Percentiles rank a stretch among this genome's conserved stretches.
These are phyloP conservation scores for Neuroterus valhalla DNA, from an alignment of 1,140 invertebrate genomes.

Conservation along the genomic window DNA sequence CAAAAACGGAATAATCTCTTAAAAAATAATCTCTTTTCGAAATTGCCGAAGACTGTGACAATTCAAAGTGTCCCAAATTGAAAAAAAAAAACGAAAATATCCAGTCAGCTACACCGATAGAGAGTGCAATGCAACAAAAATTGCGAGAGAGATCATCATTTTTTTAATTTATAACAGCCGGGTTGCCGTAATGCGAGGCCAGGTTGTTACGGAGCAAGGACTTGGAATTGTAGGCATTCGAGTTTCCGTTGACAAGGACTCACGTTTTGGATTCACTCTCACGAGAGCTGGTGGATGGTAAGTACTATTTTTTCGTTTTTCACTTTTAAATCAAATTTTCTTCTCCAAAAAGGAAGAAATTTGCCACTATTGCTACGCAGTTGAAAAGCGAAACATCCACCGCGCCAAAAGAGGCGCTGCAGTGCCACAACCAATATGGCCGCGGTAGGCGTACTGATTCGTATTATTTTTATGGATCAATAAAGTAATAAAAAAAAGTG, in stretches of 20 bases:
- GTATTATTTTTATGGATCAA: too few species aligned
- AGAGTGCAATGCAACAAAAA: constrained; percentile 41
- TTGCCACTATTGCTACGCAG: too few species aligned
- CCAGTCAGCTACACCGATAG: constrained; percentile 9
- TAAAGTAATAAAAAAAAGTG: too few species aligned
- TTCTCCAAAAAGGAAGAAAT: too few species aligned
- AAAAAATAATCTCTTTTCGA: too few species aligned
- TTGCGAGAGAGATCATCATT: constrained; percentile 58
- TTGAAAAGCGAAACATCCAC: too few species aligned
- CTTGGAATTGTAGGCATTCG: constrained; percentile 96
- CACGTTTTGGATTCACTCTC: constrained; percentile 96
- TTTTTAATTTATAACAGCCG: constrained; percentile 84
- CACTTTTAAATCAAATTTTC: not conserved
- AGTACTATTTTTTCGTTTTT: constrained; percentile 73
- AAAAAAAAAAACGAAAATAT: not conserved
- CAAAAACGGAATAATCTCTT: not conserved
- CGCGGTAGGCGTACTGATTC: too few species aligned
- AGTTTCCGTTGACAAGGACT: constrained; percentile 95
- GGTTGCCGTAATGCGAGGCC: constrained; percentile 98
- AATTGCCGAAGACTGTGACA: not conserved
- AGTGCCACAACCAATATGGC: too few species aligned
- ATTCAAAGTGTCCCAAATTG: not conserved
- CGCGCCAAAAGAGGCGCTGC: too few species aligned
- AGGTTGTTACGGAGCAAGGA: constrained; percentile 94
- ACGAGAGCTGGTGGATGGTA: constrained; percentile 96